Evolutionary conservation across 92 coral and sea anemone species (phyloP).

Genomic region (Phenganax stokvisi): DNA sequence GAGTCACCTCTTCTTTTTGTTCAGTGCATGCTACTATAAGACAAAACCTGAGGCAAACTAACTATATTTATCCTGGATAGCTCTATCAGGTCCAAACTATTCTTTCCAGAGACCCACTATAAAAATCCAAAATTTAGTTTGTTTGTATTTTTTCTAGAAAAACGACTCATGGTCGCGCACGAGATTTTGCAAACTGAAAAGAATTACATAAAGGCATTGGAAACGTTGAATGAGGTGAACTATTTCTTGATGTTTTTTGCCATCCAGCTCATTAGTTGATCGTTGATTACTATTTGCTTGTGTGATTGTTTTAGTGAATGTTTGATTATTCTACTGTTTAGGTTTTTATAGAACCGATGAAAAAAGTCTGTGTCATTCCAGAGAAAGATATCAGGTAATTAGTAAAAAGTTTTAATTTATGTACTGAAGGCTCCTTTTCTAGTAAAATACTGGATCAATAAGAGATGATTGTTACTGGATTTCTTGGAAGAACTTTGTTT

Average conservation of each 20-base stretch:
- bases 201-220: slow-evolving; percentile 77
- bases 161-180: slow-evolving; percentile 71
- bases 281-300: background rate
- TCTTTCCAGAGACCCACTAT: too few species aligned
- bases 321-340: slow-evolving; percentile 17
- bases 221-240: slow-evolving; percentile 77
- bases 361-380: slow-evolving; percentile 54
- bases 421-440: too few species aligned
- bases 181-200: slow-evolving; percentile 93
- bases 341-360: slow-evolving; percentile 83
- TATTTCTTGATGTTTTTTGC: background rate
- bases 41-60: too few species aligned
- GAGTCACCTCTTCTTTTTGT: background rate
- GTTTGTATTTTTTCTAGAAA: slow-evolving; percentile 54
- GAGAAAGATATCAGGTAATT: slow-evolving; percentile 82
- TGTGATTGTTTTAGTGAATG: background rate
- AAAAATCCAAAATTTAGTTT: background rate
- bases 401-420: background rate
- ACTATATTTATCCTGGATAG: too few species aligned
- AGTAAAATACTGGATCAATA: too few species aligned
- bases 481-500: too few species aligned
- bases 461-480: too few species aligned
- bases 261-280: background rate
- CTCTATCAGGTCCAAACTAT: too few species aligned
- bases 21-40: background rate